Conservation (phyloP, 2,113 vertebrate genomes). For the Empidonax alnorum region DNA sequence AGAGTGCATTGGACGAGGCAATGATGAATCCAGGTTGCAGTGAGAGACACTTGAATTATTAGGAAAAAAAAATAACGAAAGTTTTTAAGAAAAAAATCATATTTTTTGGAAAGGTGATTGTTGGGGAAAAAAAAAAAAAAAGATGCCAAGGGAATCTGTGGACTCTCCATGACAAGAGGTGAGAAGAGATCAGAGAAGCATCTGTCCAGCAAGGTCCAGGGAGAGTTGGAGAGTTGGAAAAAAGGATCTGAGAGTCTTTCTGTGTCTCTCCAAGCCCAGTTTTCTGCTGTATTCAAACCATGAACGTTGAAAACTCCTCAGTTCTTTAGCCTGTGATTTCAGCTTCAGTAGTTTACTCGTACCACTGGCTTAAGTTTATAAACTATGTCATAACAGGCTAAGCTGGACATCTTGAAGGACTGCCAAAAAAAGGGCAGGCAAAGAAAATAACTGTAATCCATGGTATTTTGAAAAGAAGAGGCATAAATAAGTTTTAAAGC, state of each 20-base stretch:
- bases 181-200: not conserved
- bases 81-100: not conserved
- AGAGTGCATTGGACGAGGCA: not conserved
- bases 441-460: slow-evolving; percentile 35
- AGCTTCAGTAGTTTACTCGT: not conserved
- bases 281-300: not conserved
- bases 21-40: not conserved
- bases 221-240: not conserved
- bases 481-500: slow-evolving; percentile 43
- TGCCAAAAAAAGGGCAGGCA: not conserved
- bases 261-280: not conserved
- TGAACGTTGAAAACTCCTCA: not conserved
- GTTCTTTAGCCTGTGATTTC: not conserved
- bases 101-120: not conserved
- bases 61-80: not conserved
- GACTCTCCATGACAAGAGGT: fast-evolving
- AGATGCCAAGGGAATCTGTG: not conserved
- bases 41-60: not conserved
- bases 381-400: slow-evolving; percentile 11
- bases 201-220: not conserved
- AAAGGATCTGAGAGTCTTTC: not conserved
- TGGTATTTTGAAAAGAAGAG: not conserved
- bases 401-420: not conserved
- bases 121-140: not conserved
- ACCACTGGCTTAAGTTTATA: slow-evolving; percentile 2